These are phyloP conservation scores for Gymnopithys bicolor DNA, from an alignment of 2,797 vertebrate genomes.

Conservation along the genomic window DNA sequence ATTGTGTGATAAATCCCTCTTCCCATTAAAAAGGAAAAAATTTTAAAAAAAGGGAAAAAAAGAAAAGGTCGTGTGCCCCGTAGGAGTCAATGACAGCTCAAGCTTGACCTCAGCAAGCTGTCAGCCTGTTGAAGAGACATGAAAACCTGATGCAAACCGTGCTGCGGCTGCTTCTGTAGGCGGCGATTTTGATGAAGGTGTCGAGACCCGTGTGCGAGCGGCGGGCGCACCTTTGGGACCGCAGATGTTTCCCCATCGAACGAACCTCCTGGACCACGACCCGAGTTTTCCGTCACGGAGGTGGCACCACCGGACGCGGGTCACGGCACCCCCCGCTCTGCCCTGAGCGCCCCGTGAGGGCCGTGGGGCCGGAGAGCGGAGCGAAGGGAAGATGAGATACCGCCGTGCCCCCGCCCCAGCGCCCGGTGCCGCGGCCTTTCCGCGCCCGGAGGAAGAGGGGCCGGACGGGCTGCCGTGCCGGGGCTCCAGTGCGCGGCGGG, in stretches of 20 bases:
- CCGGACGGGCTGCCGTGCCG: not conserved
- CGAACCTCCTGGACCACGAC: not conserved
- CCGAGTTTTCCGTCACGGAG: not conserved
- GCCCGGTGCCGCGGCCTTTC: not conserved
- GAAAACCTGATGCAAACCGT: not conserved
- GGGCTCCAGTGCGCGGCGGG: not conserved
- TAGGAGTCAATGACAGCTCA: not conserved
- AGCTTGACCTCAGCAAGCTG: not conserved
- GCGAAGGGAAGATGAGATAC: not conserved
- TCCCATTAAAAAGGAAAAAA: not conserved
- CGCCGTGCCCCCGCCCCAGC: too few species aligned
- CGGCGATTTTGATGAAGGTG: not conserved
- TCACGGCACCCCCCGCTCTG: not conserved
- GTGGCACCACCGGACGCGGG: too few species aligned
- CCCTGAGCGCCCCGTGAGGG: not conserved
- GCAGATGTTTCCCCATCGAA: not conserved
- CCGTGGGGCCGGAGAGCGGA: not conserved
- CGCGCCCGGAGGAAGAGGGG: not conserved
- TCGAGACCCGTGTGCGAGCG: not conserved
- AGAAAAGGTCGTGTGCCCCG: fast-evolving
- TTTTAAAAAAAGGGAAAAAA: too few species aligned
- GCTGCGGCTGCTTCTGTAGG: not conserved
- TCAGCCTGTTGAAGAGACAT: not conserved
- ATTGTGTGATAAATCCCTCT: not conserved
- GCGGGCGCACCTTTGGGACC: not conserved